Evolutionary conservation across 2,888 invertebrate species (phyloP).

Genomic region (Mechanitis mazaeus): DNA sequence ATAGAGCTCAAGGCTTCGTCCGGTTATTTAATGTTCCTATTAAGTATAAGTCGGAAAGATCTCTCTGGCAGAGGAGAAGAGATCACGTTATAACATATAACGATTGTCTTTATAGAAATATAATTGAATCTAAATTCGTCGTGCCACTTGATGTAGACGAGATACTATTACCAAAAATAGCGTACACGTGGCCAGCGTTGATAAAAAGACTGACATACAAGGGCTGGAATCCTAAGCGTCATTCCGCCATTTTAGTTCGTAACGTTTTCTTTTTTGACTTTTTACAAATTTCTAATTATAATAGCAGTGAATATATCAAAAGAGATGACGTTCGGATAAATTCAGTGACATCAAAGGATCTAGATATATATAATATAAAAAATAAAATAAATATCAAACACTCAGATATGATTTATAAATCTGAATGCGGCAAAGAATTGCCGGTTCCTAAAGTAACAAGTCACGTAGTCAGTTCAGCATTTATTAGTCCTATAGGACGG

Average conservation of each 20-base stretch:
- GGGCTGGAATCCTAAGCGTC: constrained; percentile 65
- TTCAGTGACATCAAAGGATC: constrained; percentile 31
- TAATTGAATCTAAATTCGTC: constrained; percentile 78
- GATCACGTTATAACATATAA: constrained; percentile 86
- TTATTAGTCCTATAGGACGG: constrained; percentile 78
- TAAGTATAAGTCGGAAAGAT: constrained; percentile 56
- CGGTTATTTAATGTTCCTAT: constrained; percentile 73
- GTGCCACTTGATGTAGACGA: constrained; percentile 86
- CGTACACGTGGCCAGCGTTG: constrained; percentile 76
- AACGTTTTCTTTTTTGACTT: constrained; percentile 83
- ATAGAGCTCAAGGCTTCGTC: constrained; percentile 67
- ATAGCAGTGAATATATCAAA: constrained; percentile 50
- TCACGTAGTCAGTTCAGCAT: constrained; percentile 73
- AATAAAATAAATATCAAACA: constrained; percentile 42
- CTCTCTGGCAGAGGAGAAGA: constrained; percentile 80
- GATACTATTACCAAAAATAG: constrained; percentile 80
- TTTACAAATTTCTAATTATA: constrained; percentile 53
- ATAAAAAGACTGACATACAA: constrained; percentile 60
- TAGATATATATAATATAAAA: constrained; percentile 37
- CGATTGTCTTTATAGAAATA: constrained; percentile 85
- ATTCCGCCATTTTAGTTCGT: constrained; percentile 79
- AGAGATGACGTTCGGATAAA: constrained; percentile 64
- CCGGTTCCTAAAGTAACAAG: constrained; percentile 63
- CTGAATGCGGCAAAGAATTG: constrained; percentile 47
- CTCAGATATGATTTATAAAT: constrained; percentile 37